Evolutionary conservation across 2,797 vertebrate genomes (phyloP), one percentile per base, ranked within the genome.

Genomic region (Eleutherodactylus coqui): DNA sequence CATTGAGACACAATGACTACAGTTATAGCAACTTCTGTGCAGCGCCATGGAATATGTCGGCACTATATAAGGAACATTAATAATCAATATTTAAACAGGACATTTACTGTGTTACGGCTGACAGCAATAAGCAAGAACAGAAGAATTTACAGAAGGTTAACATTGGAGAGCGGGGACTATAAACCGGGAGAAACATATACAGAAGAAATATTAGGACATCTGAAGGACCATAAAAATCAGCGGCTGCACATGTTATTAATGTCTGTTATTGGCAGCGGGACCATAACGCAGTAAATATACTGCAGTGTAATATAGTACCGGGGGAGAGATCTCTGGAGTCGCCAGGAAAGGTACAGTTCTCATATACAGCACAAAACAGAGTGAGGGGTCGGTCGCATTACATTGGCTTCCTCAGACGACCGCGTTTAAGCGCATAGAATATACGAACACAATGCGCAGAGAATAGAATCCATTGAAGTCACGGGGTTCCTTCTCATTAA

Each of bases 171-270:
- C 51, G 6, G 75, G 34, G 75, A 58, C 75, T 38, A 78, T 55
- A 78, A 78, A 58, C 51, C 55, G 36, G 24, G 10, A 58, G 75
- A n/a, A 78, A 78, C 51, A 78, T 38, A 53, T 38, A 78, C 51
- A 55, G 51, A 38, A 41, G 51, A 78, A 78, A 78, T 58, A 78
- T 55, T 78, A 55, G 53, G 53, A 78, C 75, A 38, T 34, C 75
- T n/a, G 36, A 16, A 36, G 51, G 75, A n/a, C 29, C 75, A 41
- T 78, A 78, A 78, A 58, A 58, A 78, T 47, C 36, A 79, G 29
- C 47, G 78, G 55, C 58, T 29, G 24, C 38, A n/a, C 75, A 78
- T 78, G 75, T 58, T 78, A n/a, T 55, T 58, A 78, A 78, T 58
- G 51, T 58, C 49, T 53, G 32, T 1, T 58, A 78, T 58, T 41